Conservation (phyloP, 1,140 invertebrate genomes). For the Parapsyche elsis region DNA sequence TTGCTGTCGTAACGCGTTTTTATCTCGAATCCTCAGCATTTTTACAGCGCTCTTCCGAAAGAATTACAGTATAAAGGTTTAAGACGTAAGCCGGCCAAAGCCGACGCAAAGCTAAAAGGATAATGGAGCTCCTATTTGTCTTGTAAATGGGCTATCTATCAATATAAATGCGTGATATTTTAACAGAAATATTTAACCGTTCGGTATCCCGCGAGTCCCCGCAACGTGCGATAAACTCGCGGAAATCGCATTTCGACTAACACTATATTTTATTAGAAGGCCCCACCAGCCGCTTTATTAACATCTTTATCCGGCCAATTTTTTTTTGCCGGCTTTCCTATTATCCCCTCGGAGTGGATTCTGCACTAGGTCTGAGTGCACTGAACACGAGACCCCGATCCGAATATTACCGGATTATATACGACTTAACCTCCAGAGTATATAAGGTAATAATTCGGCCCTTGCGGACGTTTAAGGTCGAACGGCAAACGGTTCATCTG, state of each 20-base stretch:
- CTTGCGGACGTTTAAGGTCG: conserved; percentile 52
- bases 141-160: conserved; percentile 45
- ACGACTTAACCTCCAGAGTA: conserved; percentile 46
- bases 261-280: conserved; percentile 21
- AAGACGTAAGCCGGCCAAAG: conserved; percentile 43
- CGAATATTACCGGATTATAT: conserved; percentile 53
- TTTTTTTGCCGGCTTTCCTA: background rate
- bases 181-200: conserved; percentile 35
- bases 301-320: background rate
- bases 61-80: conserved; percentile 54
- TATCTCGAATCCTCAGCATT: conserved; percentile 50
- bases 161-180: conserved; percentile 45
- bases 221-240: background rate
- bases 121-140: conserved; percentile 46
- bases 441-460: conserved; percentile 54
- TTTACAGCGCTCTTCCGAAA: conserved; percentile 50
- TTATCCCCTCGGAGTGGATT: conserved; percentile 18
- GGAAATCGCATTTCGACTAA: background rate
- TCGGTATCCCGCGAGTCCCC: background rate
- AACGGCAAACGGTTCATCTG: conserved; percentile 49
- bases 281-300: conserved; percentile 13
- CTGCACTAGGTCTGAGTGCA: conserved; percentile 22
- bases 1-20: conserved; percentile 52
- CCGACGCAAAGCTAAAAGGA: conserved; percentile 45
- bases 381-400: conserved; percentile 26